Evolutionary conservation across 2,888 invertebrate genomes (phyloP).

Genomic region (Hedychridium roseum): DNA sequence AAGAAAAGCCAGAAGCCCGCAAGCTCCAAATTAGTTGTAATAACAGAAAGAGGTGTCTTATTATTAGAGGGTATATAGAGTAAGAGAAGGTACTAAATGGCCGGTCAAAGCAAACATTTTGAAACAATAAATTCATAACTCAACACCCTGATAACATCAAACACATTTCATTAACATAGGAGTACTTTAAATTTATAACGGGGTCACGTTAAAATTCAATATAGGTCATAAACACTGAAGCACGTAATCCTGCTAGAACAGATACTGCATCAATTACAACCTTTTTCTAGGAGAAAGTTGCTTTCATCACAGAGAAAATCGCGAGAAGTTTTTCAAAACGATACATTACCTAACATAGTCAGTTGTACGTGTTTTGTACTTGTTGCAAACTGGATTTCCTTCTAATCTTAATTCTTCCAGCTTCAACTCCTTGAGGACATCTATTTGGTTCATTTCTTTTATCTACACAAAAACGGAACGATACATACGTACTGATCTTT

Average conservation of each 20-base stretch:
- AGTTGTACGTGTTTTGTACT: constrained; percentile 75
- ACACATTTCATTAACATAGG: no score
- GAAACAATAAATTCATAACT: no score
- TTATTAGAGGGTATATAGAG: constrained; percentile 16
- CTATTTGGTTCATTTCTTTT: constrained; percentile 71
- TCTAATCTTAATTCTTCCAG: constrained; percentile 80
- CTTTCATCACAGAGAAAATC: no score
- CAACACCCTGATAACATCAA: no score
- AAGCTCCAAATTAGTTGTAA: constrained; percentile 51
- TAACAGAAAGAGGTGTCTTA: constrained; percentile 35
- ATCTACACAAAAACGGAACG: constrained; percentile 67
- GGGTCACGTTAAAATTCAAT: no score
- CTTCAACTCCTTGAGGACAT: constrained; percentile 74
- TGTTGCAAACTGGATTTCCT: constrained; percentile 83
- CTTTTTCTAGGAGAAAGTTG: no score
- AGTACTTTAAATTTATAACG: no score
- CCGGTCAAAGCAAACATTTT: no score
- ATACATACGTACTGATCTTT: neutral
- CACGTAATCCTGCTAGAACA: no score
- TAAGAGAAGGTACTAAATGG: constrained; percentile 5
- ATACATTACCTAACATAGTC: constrained; percentile 81
- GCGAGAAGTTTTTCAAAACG: no score
- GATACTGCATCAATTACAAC: no score
- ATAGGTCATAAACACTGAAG: no score
- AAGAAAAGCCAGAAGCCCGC: constrained; percentile 64